These are phyloP conservation scores for Chaenodraco wilsoni DNA, from an alignment of 2,797 vertebrate species.

Conservation along the genomic window DNA sequence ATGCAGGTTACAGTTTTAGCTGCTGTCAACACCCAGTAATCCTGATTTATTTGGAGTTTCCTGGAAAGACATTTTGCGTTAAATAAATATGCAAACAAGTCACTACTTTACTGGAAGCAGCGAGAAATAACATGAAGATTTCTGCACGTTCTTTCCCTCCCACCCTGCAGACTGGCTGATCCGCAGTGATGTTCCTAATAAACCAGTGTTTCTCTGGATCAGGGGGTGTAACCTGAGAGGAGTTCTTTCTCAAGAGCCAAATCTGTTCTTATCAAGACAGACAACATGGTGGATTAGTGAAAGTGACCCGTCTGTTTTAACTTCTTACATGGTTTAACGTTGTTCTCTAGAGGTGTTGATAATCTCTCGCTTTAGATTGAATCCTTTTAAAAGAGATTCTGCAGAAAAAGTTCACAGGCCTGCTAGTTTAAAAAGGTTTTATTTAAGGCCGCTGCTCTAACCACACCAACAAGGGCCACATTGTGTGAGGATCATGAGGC, in stretches of 20 bases:
- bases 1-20: conserved; percentile 39
- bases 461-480: conserved; percentile 47
- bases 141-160: conserved; percentile 13
- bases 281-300: conserved; percentile 52
- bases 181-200: conserved; percentile 24
- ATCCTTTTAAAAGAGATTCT: conserved; percentile 62
- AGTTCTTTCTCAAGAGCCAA: conserved; percentile 33
- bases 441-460: conserved; percentile 38
- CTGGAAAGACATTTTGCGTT: conserved; percentile 42
- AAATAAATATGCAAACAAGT: conserved; percentile 57
- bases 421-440: conserved; percentile 29
- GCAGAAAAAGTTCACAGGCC: conserved; percentile 2
- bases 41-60: conserved; percentile 47
- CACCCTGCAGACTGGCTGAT: conserved; percentile 25
- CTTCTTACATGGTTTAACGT: conserved; percentile 50
- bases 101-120: conserved; percentile 14
- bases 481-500: conserved; percentile 61
- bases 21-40: conserved; percentile 29
- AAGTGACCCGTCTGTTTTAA: conserved; percentile 46
- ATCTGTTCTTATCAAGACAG: conserved; percentile 44
- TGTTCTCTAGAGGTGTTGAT: conserved; percentile 53
- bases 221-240: conserved; percentile 50
- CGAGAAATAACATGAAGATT: conserved; percentile 24
- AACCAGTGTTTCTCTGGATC: conserved; percentile 12
- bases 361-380: conserved; percentile 60